These are phyloP conservation scores for Polypedilum vanderplanki DNA, from an alignment of 1,140 invertebrate species.

Conservation along the genomic window DNA sequence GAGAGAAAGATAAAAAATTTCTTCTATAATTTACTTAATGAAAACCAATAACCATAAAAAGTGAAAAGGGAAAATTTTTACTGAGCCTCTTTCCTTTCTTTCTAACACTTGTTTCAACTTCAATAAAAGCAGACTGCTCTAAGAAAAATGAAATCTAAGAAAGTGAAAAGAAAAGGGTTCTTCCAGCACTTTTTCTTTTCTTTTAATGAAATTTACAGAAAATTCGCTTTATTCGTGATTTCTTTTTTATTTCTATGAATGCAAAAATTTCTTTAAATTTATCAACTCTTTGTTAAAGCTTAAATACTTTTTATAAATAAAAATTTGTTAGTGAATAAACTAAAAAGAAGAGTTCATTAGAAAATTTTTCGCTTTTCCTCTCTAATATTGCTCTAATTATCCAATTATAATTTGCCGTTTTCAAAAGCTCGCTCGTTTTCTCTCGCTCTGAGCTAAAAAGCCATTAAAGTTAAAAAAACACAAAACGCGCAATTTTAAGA, in stretches of 20 bases:
- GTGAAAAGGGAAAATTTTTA: slow-evolving; percentile 5
- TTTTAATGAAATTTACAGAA: not conserved
- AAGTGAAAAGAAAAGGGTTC: slow-evolving; percentile 21
- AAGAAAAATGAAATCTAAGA: not conserved
- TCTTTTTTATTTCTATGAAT: not conserved
- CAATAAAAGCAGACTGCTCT: not conserved
- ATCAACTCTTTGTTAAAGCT: not conserved
- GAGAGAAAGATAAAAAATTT: slow-evolving; percentile 21
- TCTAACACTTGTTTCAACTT: not conserved
- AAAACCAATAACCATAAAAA: slow-evolving; percentile 29
- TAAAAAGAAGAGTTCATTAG: not conserved
- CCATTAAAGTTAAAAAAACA: slow-evolving; percentile 16
- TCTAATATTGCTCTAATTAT: slow-evolving; percentile 29
- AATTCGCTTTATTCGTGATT: not conserved
- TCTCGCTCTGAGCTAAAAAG: not conserved
- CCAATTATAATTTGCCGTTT: slow-evolving; percentile 16
- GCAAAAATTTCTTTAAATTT: not conserved
- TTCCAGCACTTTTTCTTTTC: not conserved
- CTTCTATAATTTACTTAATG: slow-evolving; percentile 28
- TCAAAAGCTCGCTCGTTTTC: not conserved
- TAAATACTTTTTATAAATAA: not conserved
- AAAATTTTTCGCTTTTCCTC: no score
- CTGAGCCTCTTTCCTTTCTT: not conserved
- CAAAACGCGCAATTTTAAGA: not conserved
- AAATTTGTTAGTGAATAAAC: not conserved